These are phyloP conservation scores for Tolypeutes matacus DNA, from an alignment of 2,797 vertebrate genomes.

Conservation along the genomic window DNA sequence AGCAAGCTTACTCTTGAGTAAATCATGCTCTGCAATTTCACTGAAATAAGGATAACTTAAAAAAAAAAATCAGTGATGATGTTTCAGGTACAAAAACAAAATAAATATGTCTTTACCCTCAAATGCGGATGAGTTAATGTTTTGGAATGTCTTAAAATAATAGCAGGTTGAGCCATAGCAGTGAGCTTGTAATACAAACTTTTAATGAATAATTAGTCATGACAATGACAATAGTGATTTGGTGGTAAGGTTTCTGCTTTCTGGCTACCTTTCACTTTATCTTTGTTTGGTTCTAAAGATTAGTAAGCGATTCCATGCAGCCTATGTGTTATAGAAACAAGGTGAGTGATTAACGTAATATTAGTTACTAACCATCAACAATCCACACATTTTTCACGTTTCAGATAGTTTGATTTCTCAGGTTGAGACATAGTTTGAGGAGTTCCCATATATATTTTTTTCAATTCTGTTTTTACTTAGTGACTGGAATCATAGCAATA, in stretches of 20 bases:
- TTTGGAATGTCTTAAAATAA: conserved; percentile 41
- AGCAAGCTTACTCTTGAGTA: neutral
- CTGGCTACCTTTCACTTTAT: neutral
- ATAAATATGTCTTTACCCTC: neutral
- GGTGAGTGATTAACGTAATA: neutral
- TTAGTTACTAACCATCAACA: neutral
- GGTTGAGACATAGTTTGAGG: neutral
- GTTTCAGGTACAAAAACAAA: neutral
- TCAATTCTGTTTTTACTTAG: neutral
- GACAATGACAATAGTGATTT: neutral
- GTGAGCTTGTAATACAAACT: neutral
- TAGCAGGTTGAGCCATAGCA: neutral
- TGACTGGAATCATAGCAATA: conserved; percentile 28
- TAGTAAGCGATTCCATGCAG: neutral
- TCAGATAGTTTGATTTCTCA: neutral
- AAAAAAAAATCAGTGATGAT: neutral
- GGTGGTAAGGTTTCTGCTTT: neutral
- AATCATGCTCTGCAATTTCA: neutral
- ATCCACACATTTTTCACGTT: neutral
- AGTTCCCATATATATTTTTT: neutral
- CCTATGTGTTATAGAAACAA: neutral
- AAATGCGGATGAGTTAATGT: conserved; percentile 11
- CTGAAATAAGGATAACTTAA: neutral
- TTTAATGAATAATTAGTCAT: neutral
- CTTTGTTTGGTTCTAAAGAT: neutral